These are phyloP conservation scores for Urocitellus parryii DNA, from an alignment of 2,113 vertebrate species.

Conservation along the genomic window DNA sequence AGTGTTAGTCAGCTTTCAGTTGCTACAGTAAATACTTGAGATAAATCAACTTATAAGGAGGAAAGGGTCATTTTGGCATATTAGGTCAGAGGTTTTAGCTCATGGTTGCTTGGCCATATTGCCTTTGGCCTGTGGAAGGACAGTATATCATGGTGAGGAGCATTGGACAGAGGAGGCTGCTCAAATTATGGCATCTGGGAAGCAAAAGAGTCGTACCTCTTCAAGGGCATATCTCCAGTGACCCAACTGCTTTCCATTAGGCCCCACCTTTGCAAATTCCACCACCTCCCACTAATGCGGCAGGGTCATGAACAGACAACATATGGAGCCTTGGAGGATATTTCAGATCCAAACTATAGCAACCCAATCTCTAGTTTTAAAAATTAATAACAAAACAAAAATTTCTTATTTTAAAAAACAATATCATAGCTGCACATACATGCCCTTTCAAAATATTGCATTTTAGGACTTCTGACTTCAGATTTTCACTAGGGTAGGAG, in stretches of 20 bases:
- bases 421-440: neutral
- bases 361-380: neutral
- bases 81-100: neutral
- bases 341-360: neutral
- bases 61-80: neutral
- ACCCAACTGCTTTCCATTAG: neutral
- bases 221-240: neutral
- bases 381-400: neutral
- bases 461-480: slow-evolving; percentile 66
- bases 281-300: fast-evolving
- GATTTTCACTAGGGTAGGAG: slow-evolving; percentile 46
- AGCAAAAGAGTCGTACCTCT: neutral
- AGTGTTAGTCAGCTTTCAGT: neutral
- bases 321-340: neutral
- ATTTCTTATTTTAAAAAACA: slow-evolving; percentile 36
- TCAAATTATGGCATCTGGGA: neutral
- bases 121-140: no score
- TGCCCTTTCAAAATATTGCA: slow-evolving; percentile 30
- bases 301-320: neutral
- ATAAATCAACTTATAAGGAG: neutral
- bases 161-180: neutral
- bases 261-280: neutral
- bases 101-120: neutral
- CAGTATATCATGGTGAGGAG: neutral
- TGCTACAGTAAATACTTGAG: neutral